Conservation (phyloP, 64 coral and sea anemone species). For the Trachythela sp. region DNA sequence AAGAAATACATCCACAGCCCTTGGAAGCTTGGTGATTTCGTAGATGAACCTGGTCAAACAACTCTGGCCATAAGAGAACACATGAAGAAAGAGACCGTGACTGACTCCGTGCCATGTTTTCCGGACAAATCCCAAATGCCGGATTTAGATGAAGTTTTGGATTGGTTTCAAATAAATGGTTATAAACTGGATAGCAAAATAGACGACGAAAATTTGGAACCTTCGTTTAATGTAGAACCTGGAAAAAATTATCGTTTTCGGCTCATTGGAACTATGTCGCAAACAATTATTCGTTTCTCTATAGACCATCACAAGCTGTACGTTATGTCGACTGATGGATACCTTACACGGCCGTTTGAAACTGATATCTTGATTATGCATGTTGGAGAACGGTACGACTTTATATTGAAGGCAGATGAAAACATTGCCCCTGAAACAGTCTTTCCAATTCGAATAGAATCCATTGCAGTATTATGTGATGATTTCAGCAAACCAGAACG, state of each 20-base stretch:
- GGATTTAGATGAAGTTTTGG: neutral
- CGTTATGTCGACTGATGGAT: neutral
- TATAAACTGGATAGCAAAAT: neutral
- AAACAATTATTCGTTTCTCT: neutral
- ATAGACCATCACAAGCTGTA: neutral
- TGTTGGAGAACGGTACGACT: neutral
- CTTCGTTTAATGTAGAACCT: neutral
- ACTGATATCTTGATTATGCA: neutral
- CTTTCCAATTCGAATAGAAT: neutral
- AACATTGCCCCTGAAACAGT: neutral
- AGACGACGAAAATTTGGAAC: neutral
- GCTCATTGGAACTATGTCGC: neutral
- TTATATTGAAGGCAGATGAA: neutral
- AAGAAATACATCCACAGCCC: neutral
- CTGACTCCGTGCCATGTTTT: neutral
- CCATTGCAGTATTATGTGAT: neutral
- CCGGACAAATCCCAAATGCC: neutral
- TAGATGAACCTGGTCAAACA: neutral
- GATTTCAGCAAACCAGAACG: neutral
- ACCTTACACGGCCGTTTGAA: neutral
- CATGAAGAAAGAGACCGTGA: neutral
- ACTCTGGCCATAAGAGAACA: neutral
- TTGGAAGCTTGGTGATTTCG: neutral
- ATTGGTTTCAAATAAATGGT: neutral
- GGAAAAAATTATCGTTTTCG: neutral